These are phyloP conservation scores for Neostethus bicornis DNA, from an alignment of 2,797 vertebrate genomes.

Conservation along the genomic window DNA sequence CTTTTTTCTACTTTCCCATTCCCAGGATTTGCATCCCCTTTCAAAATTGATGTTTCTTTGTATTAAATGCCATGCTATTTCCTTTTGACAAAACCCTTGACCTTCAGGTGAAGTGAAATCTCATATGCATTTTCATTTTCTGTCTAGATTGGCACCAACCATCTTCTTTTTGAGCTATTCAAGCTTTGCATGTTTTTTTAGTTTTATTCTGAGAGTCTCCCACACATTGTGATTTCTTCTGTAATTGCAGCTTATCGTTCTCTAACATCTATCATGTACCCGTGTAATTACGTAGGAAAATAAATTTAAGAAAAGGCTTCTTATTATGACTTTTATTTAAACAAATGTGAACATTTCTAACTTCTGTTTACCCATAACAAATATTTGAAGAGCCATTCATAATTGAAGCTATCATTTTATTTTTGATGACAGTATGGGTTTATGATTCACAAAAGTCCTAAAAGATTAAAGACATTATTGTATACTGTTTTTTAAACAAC, in stretches of 20 bases:
- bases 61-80: slow-evolving; percentile 36
- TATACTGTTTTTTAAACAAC: slow-evolving; percentile 36
- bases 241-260: slow-evolving; percentile 13
- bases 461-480: slow-evolving; percentile 53
- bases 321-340: slow-evolving; percentile 31
- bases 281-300: slow-evolving; percentile 12
- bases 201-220: slow-evolving; percentile 7
- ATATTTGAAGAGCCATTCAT: slow-evolving; percentile 55
- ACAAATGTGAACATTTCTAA: slow-evolving; percentile 37
- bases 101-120: slow-evolving; percentile 78
- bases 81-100: slow-evolving; percentile 77
- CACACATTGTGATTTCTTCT: slow-evolving; percentile 5
- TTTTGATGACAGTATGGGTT: slow-evolving; percentile 44
- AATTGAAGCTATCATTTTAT: slow-evolving; percentile 56
- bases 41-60: too few relatives aligned
- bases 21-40: too few relatives aligned
- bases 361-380: slow-evolving; percentile 26
- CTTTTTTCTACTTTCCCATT: too few relatives aligned
- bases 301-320: slow-evolving; percentile 13
- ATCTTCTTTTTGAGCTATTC: slow-evolving; percentile 56
- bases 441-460: slow-evolving; percentile 43
- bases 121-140: slow-evolving; percentile 74
- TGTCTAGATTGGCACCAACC: slow-evolving; percentile 61
- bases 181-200: slow-evolving; percentile 29
- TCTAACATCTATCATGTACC: slow-evolving; percentile 8